Conservation (phyloP, 2,113 vertebrate species). For the Morphnarchus princeps region DNA sequence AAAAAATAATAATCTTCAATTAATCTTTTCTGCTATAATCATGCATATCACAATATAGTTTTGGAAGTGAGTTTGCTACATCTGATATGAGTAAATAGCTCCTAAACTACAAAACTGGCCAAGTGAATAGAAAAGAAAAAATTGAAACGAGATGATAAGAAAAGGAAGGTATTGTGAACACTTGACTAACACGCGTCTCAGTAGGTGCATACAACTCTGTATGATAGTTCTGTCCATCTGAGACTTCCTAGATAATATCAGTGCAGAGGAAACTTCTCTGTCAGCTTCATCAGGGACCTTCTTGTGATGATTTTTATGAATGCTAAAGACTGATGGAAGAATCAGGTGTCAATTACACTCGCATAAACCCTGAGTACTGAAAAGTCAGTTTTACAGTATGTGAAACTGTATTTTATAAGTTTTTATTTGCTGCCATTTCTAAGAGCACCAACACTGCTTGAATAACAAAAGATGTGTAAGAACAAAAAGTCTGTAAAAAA, state of each 20-base stretch:
- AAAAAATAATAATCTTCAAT: not conserved
- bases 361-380: not conserved
- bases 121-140: not conserved
- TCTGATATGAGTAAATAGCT: not conserved
- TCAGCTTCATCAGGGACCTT: not conserved
- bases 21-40: not conserved
- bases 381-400: not conserved
- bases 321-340: not conserved
- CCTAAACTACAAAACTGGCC: not conserved
- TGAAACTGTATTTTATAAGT: not conserved
- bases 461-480: not conserved
- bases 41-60: not conserved
- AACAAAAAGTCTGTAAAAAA: not conserved
- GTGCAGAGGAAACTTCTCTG: not conserved
- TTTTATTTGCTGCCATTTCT: not conserved
- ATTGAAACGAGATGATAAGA: not conserved
- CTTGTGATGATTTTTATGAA: not conserved
- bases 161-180: not conserved
- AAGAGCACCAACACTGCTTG: not conserved
- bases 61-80: not conserved
- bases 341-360: not conserved
- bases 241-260: not conserved
- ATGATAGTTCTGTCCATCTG: not conserved
- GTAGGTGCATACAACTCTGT: too few species aligned
- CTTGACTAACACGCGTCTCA: not conserved